Evolutionary conservation across 2,797 vertebrate species (phyloP), one percentile per base, ranked within the genome.

Genomic region (Tolypeutes matacus): DNA sequence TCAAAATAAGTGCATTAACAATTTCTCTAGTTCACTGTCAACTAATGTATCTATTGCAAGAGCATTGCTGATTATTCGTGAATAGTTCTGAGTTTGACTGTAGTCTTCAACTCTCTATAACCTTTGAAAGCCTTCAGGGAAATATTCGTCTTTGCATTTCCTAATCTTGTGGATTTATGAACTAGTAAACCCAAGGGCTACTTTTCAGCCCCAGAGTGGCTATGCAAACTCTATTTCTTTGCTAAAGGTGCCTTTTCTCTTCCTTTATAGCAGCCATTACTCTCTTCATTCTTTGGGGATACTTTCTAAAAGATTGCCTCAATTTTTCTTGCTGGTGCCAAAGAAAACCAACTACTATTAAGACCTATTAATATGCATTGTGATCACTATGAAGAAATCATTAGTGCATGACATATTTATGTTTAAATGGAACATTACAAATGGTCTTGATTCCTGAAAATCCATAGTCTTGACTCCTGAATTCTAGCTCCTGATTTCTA

Each of bases 101-200:
- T 27, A 58, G 31, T 4, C 17, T 81, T 91, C 42, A 58, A 65
- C 39, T 89, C 64, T 80, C 58, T 73, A 7, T 49, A 75, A 86
- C 31, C 3, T 83, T 72, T 78, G 3, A 70, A 21, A 82, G 20
- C 12, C 31, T 82, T 89, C n/a, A 75, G 51, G 73, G 70, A 91
- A 20, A 13, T 69, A 53, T 89, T 93, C 93, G 65, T 93, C 53
- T 94, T 93, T 81, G n/a, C 13, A 60, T 36, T 86, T 75, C 11
- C 23, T 76, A 91, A 83, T 86, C 18, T 62, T 69, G 11, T 95
- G 12, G 34, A 89, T 89, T 72, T 93, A 88, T 82, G 73, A 21
- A 70, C 39, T 39, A 73, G 51, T 34, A 83, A 93, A 18, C 21
- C 51, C 72, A 84, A 58, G 21, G 42, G 49, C 51, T 87, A 56